These are phyloP conservation scores for Dinocampus coccinellae DNA, from an alignment of 2,888 invertebrate species.

Conservation along the genomic window DNA sequence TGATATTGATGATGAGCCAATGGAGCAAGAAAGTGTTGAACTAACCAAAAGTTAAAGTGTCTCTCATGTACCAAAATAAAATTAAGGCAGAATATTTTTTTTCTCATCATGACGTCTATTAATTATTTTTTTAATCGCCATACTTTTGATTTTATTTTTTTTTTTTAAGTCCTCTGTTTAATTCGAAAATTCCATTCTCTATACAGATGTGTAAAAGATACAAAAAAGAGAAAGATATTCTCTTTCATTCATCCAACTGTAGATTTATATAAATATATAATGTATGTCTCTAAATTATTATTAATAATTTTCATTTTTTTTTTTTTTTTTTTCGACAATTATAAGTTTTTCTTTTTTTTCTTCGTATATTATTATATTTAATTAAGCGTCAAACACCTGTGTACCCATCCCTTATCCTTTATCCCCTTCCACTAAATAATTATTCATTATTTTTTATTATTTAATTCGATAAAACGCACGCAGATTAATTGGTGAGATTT, in stretches of 20 bases:
- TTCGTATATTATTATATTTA: neutral
- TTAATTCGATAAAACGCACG: too few relatives aligned
- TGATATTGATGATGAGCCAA: constrained; percentile 56
- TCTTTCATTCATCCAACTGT: neutral
- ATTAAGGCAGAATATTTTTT: constrained; percentile 7
- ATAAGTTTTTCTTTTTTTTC: neutral
- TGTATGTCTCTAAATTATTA: neutral
- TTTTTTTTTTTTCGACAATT: neutral
- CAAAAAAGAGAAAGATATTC: neutral
- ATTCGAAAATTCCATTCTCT: neutral
- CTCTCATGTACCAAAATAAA: constrained; percentile 35
- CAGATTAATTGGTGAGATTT: neutral
- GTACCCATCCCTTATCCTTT: neutral
- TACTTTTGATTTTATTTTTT: neutral
- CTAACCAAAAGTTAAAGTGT: constrained; percentile 60
- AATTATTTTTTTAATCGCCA: constrained; percentile 27
- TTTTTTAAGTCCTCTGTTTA: neutral
- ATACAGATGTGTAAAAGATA: neutral
- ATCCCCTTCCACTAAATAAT: too few relatives aligned
- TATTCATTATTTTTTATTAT: too few relatives aligned
- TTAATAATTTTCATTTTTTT: neutral
- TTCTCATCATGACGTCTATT: constrained; percentile 15
- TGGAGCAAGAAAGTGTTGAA: constrained; percentile 63
- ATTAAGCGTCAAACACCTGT: neutral
- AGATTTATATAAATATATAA: neutral